phyloP scores from a whole-genome alignment of 2,888 invertebrate genomes.

The Trachelus tabidus region DNA sequence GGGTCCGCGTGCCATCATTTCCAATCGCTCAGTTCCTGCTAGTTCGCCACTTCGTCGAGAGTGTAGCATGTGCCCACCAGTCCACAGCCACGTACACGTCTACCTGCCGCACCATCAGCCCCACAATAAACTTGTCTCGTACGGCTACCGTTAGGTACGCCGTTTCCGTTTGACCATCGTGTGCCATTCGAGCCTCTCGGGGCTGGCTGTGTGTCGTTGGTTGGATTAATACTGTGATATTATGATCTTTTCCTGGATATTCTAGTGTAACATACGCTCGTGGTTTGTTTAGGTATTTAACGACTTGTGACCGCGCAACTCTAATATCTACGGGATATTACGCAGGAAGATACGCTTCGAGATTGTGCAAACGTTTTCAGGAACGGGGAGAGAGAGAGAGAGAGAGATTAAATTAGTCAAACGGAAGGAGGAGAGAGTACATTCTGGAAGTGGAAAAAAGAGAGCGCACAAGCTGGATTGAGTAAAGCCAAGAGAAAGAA shows the following conservation, averaged over 20 bases:
- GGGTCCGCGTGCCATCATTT: not conserved
- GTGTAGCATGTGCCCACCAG: conserved; percentile 61
- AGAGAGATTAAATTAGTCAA: no score
- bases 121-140: conserved; percentile 56
- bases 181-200: not conserved
- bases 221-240: conserved; percentile 4
- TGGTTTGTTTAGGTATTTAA: not conserved
- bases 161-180: not conserved
- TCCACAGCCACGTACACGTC: conserved; percentile 50
- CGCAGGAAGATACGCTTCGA: no score
- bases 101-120: conserved; percentile 55
- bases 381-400: no score
- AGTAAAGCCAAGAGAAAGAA: conserved; percentile 9
- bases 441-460: conserved; percentile 1
- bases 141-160: conserved; percentile 59
- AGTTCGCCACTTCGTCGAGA: conserved; percentile 33
- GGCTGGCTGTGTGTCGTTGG: conserved; percentile 6
- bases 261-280: conserved; percentile 35
- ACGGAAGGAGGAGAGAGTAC: not conserved
- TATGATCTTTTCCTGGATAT: conserved; percentile 55
- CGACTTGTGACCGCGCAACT: conserved; percentile 3
- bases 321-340: not conserved
- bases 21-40: conserved; percentile 33
- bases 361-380: no score
- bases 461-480: conserved; percentile 12